Base-by-base conservation (phyloP, 2,113 vertebrate genomes). In the Pterocles burchelli region DNA sequence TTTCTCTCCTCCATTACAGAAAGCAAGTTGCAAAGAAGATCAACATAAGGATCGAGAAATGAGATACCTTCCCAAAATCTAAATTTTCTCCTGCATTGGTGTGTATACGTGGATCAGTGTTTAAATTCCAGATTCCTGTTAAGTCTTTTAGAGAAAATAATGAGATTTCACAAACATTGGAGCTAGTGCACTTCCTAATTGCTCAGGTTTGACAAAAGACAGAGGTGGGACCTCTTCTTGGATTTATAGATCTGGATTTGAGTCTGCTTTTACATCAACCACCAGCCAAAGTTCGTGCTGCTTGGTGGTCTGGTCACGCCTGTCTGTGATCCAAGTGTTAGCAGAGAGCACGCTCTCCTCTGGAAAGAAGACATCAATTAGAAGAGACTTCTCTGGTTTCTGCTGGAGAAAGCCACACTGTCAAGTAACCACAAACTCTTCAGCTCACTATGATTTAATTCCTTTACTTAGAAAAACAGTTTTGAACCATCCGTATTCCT, bases 381-480 rank as follows among this genome's bases (percentile, higher is more conserved):
- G 63, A 77, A 74, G 22, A 77, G 52, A 41, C 2, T 48, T 22
- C 62, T 93, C 63, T 72, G 75, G 33, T 78, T 96, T 90, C 82
- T 86, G 51, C 72, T 86, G 92, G 75, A 94, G 68, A 90, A 93
- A 67, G 20, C 61, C 52, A 36, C 25, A 4, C 21, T 67, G n/a
- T 25, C 51, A 80, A 63, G 45, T 26, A 95, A 95, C 92, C 85
- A 90, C 90, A 90, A 71, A 86, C 38, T 28, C 6, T 57, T 92
- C 54, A 61, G 57, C 79, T 74, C 51, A 2, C 68, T 52, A 25
- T 74, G 63, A 92, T 95, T 95, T 86, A 59, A 74, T 71, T 71
- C 74, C 65, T 90, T 36, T 72, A 33, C 73, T 81, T 76, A 88
- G 79, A 85, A 91, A 92, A 96, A 25, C 20, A 93, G 48, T 43